Evolutionary conservation across 2,113 vertebrate genomes (phyloP), one percentile per base, ranked within the genome.

Genomic region (Mustelus asterias): DNA sequence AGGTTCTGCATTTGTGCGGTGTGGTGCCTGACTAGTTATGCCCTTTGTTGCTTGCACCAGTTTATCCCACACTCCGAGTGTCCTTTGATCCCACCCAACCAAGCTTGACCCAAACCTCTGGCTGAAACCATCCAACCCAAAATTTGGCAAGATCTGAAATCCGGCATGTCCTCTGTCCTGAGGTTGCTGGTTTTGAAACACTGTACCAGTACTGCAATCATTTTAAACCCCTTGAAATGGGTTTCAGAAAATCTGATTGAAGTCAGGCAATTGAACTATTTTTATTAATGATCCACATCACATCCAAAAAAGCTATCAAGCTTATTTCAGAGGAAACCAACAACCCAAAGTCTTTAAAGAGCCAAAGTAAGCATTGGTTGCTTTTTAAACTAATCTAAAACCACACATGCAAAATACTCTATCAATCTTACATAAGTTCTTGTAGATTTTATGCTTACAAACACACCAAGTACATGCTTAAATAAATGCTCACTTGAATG

Each of bases 301-400:
- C 13, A 54, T 29, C 44, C 44, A 29, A 54, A 72, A 95, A 29
- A 54, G 16, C 18, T 76, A 72, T 54, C 41, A 95, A 95, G 37
- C 41, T 48, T 54, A 70, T 48, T 76, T 95, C 41, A 95, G 44
- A 72, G 24, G 10, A 94, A n/a, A 48, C 22, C 41, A 41, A 94
- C 37, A 63, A 89, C 10, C 63, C 20, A 70, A 69, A 24, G 41
- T 29, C 37, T 70, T 69, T 41, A 26, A 10, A 13, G 63, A 67
- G 37, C 44, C 41, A 95, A 72, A 95, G 37, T 72, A 69, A 95
- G 69, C 94, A 72, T 22, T 69, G 37, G 94, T 72, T 95, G 44
- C 29, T 95, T 76, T 95, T 70, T 54, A 54, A 48, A 95, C 41
- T 76, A 24, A 16, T 48, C 69, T 44, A 95, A 95, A 22, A 76